Evolutionary conservation across 2,888 invertebrate genomes (phyloP).

Genomic region (Rhodophaea formosa): DNA sequence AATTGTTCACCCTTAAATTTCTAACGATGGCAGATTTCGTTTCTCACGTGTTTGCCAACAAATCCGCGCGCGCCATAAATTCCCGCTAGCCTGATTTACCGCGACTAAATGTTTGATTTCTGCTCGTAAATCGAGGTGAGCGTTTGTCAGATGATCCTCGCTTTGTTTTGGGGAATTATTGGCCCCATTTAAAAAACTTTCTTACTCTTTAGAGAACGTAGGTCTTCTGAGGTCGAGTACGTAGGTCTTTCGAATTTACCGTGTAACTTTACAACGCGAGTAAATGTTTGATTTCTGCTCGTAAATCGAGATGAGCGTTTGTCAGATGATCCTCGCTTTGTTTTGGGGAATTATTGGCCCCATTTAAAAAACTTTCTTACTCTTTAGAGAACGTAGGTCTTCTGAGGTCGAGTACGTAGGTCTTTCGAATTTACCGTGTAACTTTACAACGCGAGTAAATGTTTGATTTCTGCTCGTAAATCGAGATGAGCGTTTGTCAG

Average conservation of each 20-base stretch:
- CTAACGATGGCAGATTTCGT: slow-evolving; percentile 24
- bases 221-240: too few species aligned
- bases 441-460: slow-evolving; percentile 45
- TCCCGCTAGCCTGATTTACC: slow-evolving; percentile 73
- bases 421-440: too few species aligned
- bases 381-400: too few species aligned
- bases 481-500: slow-evolving; percentile 76
- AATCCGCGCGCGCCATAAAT: slow-evolving; percentile 56
- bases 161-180: slow-evolving; percentile 49
- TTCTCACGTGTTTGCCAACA: slow-evolving; percentile 74
- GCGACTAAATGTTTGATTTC: slow-evolving; percentile 48
- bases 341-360: slow-evolving; percentile 57
- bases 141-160: slow-evolving; percentile 69
- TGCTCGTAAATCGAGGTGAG: slow-evolving; percentile 67
- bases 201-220: too few species aligned
- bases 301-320: slow-evolving; percentile 72
- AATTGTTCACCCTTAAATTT: neutral
- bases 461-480: slow-evolving; percentile 36
- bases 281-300: slow-evolving; percentile 39
- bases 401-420: too few species aligned
- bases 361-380: slow-evolving; percentile 56
- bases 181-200: slow-evolving; percentile 62
- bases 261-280: slow-evolving; percentile 38
- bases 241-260: too few species aligned
- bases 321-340: slow-evolving; percentile 63